Evolutionary conservation across 1,140 invertebrate species (phyloP).

Genomic region (Harpegnathos saltator): DNA sequence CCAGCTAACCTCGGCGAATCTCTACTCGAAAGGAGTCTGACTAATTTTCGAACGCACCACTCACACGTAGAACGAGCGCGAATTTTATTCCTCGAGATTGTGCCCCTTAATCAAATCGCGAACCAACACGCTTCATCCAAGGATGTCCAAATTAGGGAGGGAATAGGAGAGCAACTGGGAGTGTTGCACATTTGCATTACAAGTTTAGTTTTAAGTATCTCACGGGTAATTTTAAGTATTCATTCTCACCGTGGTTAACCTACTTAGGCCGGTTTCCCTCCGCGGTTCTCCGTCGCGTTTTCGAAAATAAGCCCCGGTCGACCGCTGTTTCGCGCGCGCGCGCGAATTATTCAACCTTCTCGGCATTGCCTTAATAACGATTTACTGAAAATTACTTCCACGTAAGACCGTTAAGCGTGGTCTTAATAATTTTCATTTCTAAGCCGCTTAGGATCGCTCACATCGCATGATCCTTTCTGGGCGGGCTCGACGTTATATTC

Average conservation of each 20-base stretch:
- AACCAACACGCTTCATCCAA: too few relatives aligned
- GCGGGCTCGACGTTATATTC: conserved; percentile 13
- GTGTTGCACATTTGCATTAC: too few relatives aligned
- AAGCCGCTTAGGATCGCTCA: conserved; percentile 22
- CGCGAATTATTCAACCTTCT: neutral
- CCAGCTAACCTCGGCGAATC: conserved; percentile 8
- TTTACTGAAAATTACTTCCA: conserved; percentile 20
- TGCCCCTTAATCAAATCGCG: neutral
- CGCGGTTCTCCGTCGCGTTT: neutral
- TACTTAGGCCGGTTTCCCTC: neutral
- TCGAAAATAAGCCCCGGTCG: neutral
- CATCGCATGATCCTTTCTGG: neutral
- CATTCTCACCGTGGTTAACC: neutral
- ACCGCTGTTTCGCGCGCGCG: neutral
- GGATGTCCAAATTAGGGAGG: neutral
- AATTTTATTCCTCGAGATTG: conserved; percentile 1
- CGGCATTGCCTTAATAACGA: conserved; percentile 22
- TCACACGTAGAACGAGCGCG: neutral
- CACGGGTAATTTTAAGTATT: too few relatives aligned
- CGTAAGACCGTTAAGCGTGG: neutral
- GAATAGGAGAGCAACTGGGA: too few relatives aligned
- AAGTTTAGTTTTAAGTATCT: too few relatives aligned
- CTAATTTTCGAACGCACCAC: neutral
- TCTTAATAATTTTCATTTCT: conserved; percentile 43
- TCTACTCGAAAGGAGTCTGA: neutral